Percentiles rank a stretch among this genome's conserved stretches.
Evolutionary conservation across 1,140 invertebrate species (phyloP).

Genomic region (Pseudomyrmex flavicornis): DNA sequence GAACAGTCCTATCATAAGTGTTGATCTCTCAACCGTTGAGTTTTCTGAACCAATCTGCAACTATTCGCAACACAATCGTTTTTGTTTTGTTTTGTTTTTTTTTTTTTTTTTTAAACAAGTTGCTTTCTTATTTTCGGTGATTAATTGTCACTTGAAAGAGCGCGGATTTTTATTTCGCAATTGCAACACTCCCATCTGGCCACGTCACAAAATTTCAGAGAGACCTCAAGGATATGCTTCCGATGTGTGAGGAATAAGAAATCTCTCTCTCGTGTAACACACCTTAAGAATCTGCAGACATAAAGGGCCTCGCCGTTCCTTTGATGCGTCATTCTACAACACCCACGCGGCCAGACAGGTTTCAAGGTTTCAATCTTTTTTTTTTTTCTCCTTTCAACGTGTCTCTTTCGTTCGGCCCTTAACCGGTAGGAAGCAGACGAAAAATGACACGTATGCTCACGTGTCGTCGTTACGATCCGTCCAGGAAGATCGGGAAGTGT

Average conservation of each 20-base stretch:
- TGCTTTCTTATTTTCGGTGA: too few species aligned
- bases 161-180: background rate
- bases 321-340: conserved; percentile 43
- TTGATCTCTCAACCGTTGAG: too few species aligned
- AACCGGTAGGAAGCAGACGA: conserved; percentile 1
- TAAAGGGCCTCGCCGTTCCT: conserved; percentile 42
- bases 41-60: too few species aligned
- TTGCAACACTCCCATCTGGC: background rate
- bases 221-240: conserved; percentile 5
- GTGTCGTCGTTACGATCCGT: conserved; percentile 1
- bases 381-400: conserved; percentile 26
- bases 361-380: conserved; percentile 26
- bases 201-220: conserved; percentile 11
- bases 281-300: conserved; percentile 46
- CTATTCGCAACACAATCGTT: too few species aligned
- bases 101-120: too few species aligned
- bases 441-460: conserved; percentile 30
- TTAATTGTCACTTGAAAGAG: too few species aligned
- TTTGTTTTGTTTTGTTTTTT: too few species aligned
- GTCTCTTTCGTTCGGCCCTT: conserved; percentile 54
- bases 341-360: conserved; percentile 51
- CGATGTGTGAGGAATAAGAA: background rate
- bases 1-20: too few species aligned
- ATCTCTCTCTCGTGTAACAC: conserved; percentile 5
- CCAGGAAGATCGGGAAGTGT: conserved; percentile 1